Base-by-base conservation (phyloP, 2,888 invertebrate genomes). In the Xylota sylvarum region DNA sequence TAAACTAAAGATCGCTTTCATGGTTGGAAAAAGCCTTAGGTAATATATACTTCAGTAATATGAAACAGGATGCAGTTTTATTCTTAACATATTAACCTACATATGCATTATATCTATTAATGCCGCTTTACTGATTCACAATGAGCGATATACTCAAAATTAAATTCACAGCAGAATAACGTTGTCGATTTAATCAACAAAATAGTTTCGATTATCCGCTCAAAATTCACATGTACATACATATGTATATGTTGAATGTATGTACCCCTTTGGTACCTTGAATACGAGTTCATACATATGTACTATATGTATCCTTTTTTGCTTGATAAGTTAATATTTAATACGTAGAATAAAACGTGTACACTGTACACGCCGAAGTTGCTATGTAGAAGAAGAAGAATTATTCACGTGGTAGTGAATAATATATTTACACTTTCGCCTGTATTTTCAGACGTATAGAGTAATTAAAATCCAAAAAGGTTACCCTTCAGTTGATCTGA, bases 341-440 rank as follows among this genome's bases (percentile, higher is more conserved):
- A 64, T 64, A 5, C 5, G 3, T n/a, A 6, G 32, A 35, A 50
- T n/a, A 32, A 50, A 48, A 50, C 35, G 48, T 35, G 48, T 9
- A 14, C 30, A 46, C n/a, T n/a, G n/a, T n/a, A n/a, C n/a, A n/a
- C n/a, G n/a, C 64, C 9, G 6, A 40, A 17, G 64, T 14, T 27
- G 6, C 10, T 12, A 35, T 19, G 14, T 5, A 35, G 4, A 35
- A 14, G 37, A n/a, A n/a, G 23, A 23, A 2, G 3, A 37, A 35
- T 52, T 67, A 52, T 67, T 52, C n/a, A 37, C n/a, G 23, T 65
- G 2, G 12, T 14, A 67, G 37, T 40, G 37, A 67, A 67, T 67
- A 67, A 46, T 14, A 46, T n/a, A 64, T 62, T 64, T 46, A 6
- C 6, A 46, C 27, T 23, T 23, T 60, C n/a, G 7, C n/a, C 23